Evolutionary conservation across 2,113 vertebrate genomes (phyloP), one percentile per base, ranked within the genome.

Genomic region (Elachura formosa): DNA sequence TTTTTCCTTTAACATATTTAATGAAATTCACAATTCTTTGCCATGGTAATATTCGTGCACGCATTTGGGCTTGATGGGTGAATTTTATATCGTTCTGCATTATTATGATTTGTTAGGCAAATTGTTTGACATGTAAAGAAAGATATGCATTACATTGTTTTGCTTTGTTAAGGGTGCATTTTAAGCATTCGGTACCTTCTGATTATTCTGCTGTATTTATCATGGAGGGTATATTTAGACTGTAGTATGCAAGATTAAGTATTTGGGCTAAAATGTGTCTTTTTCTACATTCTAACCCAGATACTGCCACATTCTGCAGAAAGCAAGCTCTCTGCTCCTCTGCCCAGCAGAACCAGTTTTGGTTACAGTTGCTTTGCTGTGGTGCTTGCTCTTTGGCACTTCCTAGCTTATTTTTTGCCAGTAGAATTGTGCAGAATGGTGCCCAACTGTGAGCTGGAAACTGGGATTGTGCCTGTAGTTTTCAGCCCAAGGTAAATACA

Each of bases 1-100:
- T 82, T 92, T 58, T 88, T 73, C 95, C 94, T 96, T 98, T 98
- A 98, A 98, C 97, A 98, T 97, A 97, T 98, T 98, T 98, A 98
- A 98, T 98, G 97, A 98, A 98, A 98, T 98, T 98, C 97, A 96
- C 98, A 95, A 94, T 97, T 97, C 96, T 96, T 97, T 96, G 97
- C 97, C 95, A 92, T 96, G 84, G 97, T 95, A 97, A 97, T 97
- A 96, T 92, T 55, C 8, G 8, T 96, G 86, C 96, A 45, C 91
- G 94, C 87, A 72, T 96, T 95, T 95, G 96, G 96, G 94, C 94
- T 95, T 43, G 81, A 97, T 95, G 96, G 96, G 96, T 84, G 94
- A 96, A 90, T 97, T 94, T 93, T 93, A 80, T 95, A 86, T 97
- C 93, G 67, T 95, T 96, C 88, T 93, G 90, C 85, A 69, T 93